Evolutionary conservation across 2,888 invertebrate species (phyloP), one percentile per base, ranked within the genome.

Genomic region (Zaprionus lineosus): DNA sequence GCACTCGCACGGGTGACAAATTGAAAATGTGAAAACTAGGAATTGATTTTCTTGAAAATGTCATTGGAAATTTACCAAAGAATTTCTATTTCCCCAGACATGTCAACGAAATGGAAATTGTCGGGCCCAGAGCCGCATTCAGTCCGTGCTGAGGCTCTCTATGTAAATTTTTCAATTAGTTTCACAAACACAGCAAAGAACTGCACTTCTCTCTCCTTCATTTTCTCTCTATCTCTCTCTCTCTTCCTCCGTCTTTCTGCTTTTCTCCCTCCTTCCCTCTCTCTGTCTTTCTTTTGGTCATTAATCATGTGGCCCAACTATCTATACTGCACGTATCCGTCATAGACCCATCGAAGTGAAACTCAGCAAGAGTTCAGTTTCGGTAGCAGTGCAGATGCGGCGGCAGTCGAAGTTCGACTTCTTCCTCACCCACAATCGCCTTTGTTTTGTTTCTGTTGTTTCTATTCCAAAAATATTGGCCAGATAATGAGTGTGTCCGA

Each of bases 91-190:
- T 60, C 18, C 3, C 28, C 18, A 12, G 15, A 36, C 21, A 36
- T 57, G 60, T 24, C 58, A 36, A 21, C 8, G 21, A 47, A 57
- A 37, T 57, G 46, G 29, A 6, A 55, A 24, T 39, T 18, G 56
- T 18, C 16, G 24, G 29, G 14, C 57, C 24, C 36, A 29, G 41
- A 36, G 15, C 12, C 9, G 28, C 28, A 14, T 34, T 36, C 9
- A 51, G 43, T 33, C 47, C 29, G 29, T 60, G 44, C n/a, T 24
- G 48, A 3, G 16, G 24, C 31, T 43, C 41, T 43, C 55, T 61
- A 76, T 79, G 73, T 67, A 84, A 79, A 76, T 78, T 74, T 75
- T 66, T 70, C 79, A 83, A 75, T 81, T 84, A 84, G 82, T 59
- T 81, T 77, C 74, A 76, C 62, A 51, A 73, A 68, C 74, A 69